A percentile compares a stretch with the other conserved stretches of the same genome.
Conservation (phyloP, 2,888 invertebrate species). For the Hydroisotoma schaefferi region DNA sequence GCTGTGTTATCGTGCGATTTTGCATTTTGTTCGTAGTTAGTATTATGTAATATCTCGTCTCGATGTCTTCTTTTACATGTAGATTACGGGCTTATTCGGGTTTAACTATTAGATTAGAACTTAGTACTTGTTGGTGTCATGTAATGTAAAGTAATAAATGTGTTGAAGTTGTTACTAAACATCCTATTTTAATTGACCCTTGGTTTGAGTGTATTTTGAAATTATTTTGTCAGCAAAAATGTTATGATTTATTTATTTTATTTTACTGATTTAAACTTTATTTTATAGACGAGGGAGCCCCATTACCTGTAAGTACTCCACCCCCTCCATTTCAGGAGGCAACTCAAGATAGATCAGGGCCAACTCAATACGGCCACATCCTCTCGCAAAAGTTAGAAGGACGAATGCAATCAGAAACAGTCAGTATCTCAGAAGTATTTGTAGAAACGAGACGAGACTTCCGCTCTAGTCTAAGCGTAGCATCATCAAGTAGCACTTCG, state of each 20-base stretch:
- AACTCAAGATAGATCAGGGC: conserved; percentile 15
- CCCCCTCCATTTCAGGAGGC: conserved; percentile 39
- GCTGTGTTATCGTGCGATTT: too few relatives aligned
- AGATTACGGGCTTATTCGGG: too few relatives aligned
- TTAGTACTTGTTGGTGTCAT: too few relatives aligned
- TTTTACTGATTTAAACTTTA: neutral
- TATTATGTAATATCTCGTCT: too few relatives aligned
- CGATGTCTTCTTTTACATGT: too few relatives aligned
- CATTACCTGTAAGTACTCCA: conserved; percentile 38
- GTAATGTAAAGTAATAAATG: too few relatives aligned
- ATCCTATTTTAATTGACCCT: too few relatives aligned
- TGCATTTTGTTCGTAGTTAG: too few relatives aligned
- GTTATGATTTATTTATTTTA: neutral
- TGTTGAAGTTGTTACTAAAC: too few relatives aligned
- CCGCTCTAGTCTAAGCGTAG: conserved; percentile 59
- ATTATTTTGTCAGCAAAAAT: neutral
- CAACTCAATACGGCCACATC: conserved; percentile 5
- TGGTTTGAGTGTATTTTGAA: neutral
- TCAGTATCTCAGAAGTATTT: conserved; percentile 70
- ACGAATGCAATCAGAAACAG: conserved; percentile 29
- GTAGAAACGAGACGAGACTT: conserved; percentile 59
- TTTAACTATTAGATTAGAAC: too few relatives aligned
- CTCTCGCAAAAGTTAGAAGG: conserved; percentile 5
- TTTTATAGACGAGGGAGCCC: conserved; percentile 11
- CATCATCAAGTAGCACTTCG: conserved; percentile 60